Conservation (phyloP, 1,140 invertebrate species). For the Ooceraea biroi region DNA sequence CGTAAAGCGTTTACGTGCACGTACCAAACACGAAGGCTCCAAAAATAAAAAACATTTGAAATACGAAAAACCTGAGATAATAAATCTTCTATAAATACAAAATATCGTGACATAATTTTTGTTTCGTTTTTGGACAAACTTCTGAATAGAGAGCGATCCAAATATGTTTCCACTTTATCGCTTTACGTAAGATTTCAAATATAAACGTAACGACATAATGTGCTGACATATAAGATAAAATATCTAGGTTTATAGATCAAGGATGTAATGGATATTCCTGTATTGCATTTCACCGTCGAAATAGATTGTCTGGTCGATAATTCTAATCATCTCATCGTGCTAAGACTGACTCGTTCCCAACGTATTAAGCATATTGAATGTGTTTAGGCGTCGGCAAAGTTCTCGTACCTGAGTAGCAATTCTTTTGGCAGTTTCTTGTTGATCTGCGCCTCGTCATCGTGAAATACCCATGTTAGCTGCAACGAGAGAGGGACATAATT, state of each 20-base stretch:
- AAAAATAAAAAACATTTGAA: no score
- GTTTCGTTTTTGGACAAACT: background rate
- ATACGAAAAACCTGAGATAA: no score
- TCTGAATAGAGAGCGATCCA: no score
- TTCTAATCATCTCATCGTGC: background rate
- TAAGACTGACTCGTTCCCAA: background rate
- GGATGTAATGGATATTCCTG: background rate
- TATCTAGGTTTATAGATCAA: background rate
- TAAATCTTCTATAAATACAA: no score
- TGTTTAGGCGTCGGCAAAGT: background rate
- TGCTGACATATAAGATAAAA: background rate
- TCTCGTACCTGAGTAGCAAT: conserved; percentile 92
- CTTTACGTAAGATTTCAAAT: background rate
- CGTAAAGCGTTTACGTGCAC: background rate
- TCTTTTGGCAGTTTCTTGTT: conserved; percentile 99
- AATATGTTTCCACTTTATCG: no score
- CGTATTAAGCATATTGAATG: background rate
- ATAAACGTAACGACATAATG: background rate
- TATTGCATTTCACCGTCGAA: background rate
- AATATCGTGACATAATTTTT: background rate
- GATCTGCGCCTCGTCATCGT: conserved; percentile 95
- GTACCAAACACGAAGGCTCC: background rate
- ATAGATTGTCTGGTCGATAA: background rate
- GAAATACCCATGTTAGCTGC: conserved; percentile 87
- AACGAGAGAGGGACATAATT: conserved; percentile 71